Evolutionary conservation across 2,888 invertebrate genomes (phyloP), one percentile per base, ranked within the genome.

Genomic region (Lasioglossum morio): DNA sequence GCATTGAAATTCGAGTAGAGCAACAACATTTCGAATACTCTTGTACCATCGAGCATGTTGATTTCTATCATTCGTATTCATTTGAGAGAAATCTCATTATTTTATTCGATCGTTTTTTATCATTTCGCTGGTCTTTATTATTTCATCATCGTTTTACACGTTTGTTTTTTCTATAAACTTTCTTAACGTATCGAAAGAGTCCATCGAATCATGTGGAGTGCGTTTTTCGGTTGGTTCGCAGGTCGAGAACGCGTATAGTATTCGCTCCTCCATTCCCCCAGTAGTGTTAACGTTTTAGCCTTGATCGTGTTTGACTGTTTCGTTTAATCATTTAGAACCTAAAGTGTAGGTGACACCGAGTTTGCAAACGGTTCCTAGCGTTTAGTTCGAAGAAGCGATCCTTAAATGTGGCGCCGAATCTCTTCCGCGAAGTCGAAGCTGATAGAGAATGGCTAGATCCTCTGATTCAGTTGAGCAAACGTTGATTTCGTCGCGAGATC

Each of bases 371-470:
- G 88, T 92, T 93, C 92, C 57, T 57, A 57, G 57, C n/a, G 57
- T 57, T 57, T 27, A 93, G 84, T 92, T 93, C 92, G 57, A 57
- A n/a, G 57, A 91, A 90, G 90, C 87, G 75, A 91, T 92, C 86
- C 83, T 88, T 83, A 63, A 88, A 92, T 81, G 91, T 89, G 92
- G 92, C 92, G 92, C 92, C 90, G 90, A 93, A 93, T 90, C 91
- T 92, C 93, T 94, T 94, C 91, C 94, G 92, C 90, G 90, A 92
- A 92, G 91, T 93, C 82, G 81, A 86, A 72, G 63, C 40, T 37
- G 72, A 84, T 77, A 69, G 53, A 53, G 37, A 72, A 63, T n/a
- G 14, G n/a, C 40, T 77, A 70, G 53, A 78, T 43, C 69, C 30
- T 63, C 12, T 66, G 70, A 43, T 79, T 69, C 79, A 27, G 72